Evolutionary conservation across 2,113 vertebrate genomes (phyloP).

Genomic region (Mesoclemmys tuberculata): DNA sequence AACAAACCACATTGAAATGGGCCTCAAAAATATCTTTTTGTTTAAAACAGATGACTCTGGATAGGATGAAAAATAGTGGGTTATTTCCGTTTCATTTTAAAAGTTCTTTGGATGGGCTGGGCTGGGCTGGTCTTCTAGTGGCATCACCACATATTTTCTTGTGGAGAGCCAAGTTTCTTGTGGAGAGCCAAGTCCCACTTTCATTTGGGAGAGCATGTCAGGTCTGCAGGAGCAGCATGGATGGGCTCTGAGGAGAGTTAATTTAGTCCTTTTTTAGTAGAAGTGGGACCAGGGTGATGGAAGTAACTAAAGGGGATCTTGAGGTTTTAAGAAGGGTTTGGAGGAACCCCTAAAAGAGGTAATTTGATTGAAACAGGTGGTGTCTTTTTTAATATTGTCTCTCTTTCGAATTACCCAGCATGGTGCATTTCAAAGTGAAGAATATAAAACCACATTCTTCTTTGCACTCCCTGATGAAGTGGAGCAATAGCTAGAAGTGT

Average conservation of each 20-base stretch:
- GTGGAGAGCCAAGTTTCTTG: background rate
- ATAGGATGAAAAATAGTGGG: background rate
- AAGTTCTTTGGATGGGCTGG: background rate
- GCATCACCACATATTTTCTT: background rate
- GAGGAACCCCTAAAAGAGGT: background rate
- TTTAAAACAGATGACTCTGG: background rate
- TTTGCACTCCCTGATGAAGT: background rate
- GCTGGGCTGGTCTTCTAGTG: background rate
- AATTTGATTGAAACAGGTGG: background rate
- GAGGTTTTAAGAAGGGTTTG: background rate
- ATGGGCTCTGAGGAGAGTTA: background rate
- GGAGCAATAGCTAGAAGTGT: constrained; percentile 35
- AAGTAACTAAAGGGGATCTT: background rate
- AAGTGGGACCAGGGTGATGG: background rate
- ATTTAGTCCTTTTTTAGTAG: too few species aligned
- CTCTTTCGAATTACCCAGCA: background rate
- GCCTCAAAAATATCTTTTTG: background rate
- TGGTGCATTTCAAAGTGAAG: background rate
- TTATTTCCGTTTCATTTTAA: background rate
- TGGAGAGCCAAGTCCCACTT: background rate
- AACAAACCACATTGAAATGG: background rate
- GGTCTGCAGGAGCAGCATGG: background rate
- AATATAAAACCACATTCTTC: background rate
- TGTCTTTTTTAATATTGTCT: background rate
- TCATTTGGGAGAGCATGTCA: background rate